A percentile compares a stretch with the other conserved stretches of the same genome.
These are phyloP conservation scores for Thomomys bottae DNA, from an alignment of 2,113 vertebrate genomes.

Conservation along the genomic window DNA sequence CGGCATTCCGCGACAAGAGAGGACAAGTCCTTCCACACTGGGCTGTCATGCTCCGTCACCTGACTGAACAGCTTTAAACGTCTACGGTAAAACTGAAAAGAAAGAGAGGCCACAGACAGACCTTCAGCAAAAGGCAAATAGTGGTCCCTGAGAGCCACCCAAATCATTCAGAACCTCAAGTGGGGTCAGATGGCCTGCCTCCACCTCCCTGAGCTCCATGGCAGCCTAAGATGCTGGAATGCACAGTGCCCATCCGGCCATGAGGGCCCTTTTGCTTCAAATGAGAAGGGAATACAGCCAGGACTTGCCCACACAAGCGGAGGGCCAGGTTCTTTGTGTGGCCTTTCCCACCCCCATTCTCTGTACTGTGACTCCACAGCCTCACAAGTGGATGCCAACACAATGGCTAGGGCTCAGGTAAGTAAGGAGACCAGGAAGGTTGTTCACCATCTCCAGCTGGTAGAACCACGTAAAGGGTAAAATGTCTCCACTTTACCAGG, in stretches of 20 bases:
- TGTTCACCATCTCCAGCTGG: no score
- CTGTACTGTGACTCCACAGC: no score
- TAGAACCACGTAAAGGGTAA: neutral
- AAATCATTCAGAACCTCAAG: neutral
- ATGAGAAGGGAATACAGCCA: neutral
- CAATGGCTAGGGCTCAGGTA: rapidly evolving
- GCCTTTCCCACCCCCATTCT: neutral
- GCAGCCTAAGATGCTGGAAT: neutral
- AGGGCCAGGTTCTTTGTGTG: no score
- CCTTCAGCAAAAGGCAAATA: neutral
- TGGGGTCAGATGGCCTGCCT: neutral
- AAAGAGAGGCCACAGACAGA: neutral
- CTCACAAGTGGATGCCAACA: neutral
- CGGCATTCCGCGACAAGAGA: neutral
- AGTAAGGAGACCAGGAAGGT: no score
- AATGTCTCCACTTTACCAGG: neutral
- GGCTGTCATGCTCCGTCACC: neutral
- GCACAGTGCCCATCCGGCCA: neutral
- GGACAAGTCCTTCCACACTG: neutral
- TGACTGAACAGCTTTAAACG: neutral
- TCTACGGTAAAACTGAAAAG: neutral
- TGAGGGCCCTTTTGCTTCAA: neutral
- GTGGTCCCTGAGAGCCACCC: neutral
- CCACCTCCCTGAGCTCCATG: neutral
- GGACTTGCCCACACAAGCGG: neutral